Conservation (phyloP, 53 echinoderm and acorn worm species). For the Paracentrotus lividus region DNA sequence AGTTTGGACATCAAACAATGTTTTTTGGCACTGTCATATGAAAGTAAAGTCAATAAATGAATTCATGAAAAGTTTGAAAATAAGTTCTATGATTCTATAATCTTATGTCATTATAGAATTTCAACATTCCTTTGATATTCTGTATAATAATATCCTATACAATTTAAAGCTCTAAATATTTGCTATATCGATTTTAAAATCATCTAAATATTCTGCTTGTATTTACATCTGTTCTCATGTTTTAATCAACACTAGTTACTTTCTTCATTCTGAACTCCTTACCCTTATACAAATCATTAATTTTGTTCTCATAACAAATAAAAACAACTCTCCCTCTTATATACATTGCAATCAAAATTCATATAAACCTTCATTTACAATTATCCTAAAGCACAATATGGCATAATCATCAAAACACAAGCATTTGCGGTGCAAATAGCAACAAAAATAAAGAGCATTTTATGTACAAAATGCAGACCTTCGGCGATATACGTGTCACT, state of each 20-base stretch:
- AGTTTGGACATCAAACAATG: neutral
- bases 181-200: neutral
- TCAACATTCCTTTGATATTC: neutral
- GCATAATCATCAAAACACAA: neutral
- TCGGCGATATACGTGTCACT: neutral
- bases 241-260: neutral
- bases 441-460: slow-evolving; percentile 57
- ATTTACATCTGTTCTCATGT: neutral
- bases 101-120: neutral
- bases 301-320: neutral
- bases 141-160: no score
- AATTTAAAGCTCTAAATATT: neutral
- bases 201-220: neutral
- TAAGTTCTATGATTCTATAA: neutral
- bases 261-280: neutral
- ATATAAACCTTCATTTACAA: neutral
- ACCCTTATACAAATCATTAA: neutral
- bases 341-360: neutral
- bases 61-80: neutral
- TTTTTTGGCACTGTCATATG: neutral
- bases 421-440: neutral
- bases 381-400: neutral
- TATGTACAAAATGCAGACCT: slow-evolving; percentile 12
- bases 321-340: neutral
- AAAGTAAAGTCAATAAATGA: neutral